Evolutionary conservation across 2,113 vertebrate species (phyloP).

Genomic region (Columbina picui): DNA sequence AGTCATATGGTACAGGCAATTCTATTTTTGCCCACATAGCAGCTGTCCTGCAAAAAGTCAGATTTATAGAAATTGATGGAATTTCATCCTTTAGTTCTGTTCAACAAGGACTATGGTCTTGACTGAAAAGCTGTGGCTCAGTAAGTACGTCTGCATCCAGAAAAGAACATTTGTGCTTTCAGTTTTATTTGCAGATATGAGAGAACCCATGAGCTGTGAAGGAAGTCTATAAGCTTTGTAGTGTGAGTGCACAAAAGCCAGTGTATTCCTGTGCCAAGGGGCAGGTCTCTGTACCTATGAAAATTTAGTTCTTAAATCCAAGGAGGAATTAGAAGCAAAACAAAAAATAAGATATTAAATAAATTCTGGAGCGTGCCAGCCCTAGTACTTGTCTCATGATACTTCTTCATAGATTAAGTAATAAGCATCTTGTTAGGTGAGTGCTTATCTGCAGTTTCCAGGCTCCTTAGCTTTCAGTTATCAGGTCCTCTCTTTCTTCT

Average conservation of each 20-base stretch:
- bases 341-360: neutral
- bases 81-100: neutral
- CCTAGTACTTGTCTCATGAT: neutral
- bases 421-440: neutral
- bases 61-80: neutral
- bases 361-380: neutral
- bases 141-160: neutral
- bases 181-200: neutral
- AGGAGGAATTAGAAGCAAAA: neutral
- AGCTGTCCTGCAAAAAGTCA: neutral
- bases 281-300: neutral
- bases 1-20: neutral
- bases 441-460: constrained; percentile 12
- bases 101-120: neutral
- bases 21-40: neutral
- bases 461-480: neutral
- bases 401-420: neutral
- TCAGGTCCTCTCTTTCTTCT: neutral
- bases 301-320: neutral
- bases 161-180: neutral
- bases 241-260: neutral
- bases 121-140: neutral
- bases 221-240: neutral
- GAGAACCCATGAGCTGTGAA: neutral
- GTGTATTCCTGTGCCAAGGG: accelerated